phyloP scores from a whole-genome alignment of 37 sponge, comb jelly and placozoan species.

The Trichoplax adhaerens region DNA sequence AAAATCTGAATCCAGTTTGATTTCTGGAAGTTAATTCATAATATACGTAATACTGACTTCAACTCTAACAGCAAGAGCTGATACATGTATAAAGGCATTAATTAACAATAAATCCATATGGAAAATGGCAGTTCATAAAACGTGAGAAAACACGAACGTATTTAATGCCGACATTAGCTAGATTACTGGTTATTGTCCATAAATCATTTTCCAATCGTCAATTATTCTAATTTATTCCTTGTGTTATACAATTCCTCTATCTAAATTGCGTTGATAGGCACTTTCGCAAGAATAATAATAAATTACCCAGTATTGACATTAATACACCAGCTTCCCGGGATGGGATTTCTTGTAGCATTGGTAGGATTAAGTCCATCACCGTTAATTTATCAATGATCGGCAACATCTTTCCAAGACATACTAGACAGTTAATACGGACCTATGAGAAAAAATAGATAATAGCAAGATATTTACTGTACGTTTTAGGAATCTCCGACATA shows the following conservation, averaged over 20 bases:
- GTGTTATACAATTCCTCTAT: too few relatives aligned
- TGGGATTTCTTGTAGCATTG: conserved; percentile 23
- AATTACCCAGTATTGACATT: conserved; percentile 60
- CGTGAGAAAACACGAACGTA: neutral
- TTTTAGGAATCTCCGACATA: neutral
- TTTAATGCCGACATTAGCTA: neutral
- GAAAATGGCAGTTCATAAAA: too few relatives aligned
- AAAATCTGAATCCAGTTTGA: too few relatives aligned
- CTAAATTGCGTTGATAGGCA: too few relatives aligned
- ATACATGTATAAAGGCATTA: too few relatives aligned
- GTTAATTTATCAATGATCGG: conserved; percentile 50
- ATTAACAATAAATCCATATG: too few relatives aligned
- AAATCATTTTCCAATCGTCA: too few relatives aligned
- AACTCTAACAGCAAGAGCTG: too few relatives aligned
- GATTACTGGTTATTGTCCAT: too few relatives aligned
- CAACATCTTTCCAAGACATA: conserved; percentile 43
- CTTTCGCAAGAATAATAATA: neutral
- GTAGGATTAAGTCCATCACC: conserved; percentile 41
- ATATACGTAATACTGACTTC: too few relatives aligned
- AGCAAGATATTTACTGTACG: neutral
- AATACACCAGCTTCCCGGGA: conserved; percentile 63
- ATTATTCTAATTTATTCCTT: too few relatives aligned
- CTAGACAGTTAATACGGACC: conserved; percentile 53
- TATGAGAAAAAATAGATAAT: neutral
- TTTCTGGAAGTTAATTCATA: too few relatives aligned